A percentile compares a stretch with the other conserved stretches of the same genome.
Conservation (phyloP, 1,140 invertebrate species). For the Anastatus disparis region DNA sequence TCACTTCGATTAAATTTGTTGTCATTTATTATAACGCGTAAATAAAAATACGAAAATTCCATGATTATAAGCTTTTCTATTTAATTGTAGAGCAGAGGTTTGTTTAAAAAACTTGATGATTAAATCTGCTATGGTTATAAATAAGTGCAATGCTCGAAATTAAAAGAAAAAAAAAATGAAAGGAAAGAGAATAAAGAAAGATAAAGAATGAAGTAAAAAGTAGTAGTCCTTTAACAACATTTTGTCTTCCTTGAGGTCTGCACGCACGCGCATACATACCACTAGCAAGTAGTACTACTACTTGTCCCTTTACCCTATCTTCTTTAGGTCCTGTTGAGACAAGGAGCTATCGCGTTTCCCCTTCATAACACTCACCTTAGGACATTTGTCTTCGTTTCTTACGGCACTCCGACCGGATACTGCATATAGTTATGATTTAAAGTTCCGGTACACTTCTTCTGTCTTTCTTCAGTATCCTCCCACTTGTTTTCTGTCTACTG, state of each 20-base stretch:
- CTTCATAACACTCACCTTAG: slow-evolving; percentile 53
- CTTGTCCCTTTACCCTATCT: no score
- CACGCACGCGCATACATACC: neutral
- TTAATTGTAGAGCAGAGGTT: no score
- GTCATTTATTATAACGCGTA: no score
- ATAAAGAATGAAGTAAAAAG: no score
- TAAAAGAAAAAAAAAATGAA: neutral
- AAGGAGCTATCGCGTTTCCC: slow-evolving; percentile 57
- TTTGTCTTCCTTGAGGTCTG: slow-evolving; percentile 8
- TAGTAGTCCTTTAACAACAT: no score
- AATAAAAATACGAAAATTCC: no score
- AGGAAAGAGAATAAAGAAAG: neutral
- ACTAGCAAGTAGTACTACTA: no score
- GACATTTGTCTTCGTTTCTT: slow-evolving; percentile 62
- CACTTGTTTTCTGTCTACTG: neutral
- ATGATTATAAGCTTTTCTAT: no score
- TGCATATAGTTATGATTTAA: slow-evolving; percentile 57
- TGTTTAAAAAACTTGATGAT: no score
- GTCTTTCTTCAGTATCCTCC: neutral
- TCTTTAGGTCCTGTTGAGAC: neutral
- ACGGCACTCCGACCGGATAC: slow-evolving; percentile 50
- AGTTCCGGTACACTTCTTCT: slow-evolving; percentile 5
- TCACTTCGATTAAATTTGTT: no score
- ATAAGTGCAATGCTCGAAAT: no score
- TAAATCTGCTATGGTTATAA: no score